Evolutionary conservation across 2,888 invertebrate species (phyloP).

Genomic region (Lepidocyrtinus sp.): DNA sequence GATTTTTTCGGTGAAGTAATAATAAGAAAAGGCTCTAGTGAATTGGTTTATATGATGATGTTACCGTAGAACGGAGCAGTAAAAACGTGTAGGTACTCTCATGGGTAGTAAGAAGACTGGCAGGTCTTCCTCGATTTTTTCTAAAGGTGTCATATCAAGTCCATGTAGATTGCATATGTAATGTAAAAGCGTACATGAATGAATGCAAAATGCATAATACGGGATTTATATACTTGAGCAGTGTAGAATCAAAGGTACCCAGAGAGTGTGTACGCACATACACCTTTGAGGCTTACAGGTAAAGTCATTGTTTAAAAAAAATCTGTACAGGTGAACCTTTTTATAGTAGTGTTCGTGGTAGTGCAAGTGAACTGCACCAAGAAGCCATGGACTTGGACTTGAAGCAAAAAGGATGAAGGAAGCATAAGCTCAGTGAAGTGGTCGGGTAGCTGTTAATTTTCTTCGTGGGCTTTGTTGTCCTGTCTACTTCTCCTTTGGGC

Average conservation of each 20-base stretch:
- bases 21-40: slow-evolving; percentile 24
- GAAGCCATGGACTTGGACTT: background rate
- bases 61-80: slow-evolving; percentile 36
- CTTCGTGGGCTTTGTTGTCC: slow-evolving; percentile 32
- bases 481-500: slow-evolving; percentile 16
- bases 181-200: slow-evolving; percentile 15
- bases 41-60: slow-evolving; percentile 26
- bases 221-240: slow-evolving; percentile 1
- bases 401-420: background rate
- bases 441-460: slow-evolving; percentile 33
- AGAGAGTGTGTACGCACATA: no score
- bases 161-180: slow-evolving; percentile 39
- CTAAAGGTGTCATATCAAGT: slow-evolving; percentile 53
- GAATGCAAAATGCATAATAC: slow-evolving; percentile 14
- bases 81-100: slow-evolving; percentile 11
- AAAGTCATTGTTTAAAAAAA: slow-evolving; percentile 12
- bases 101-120: background rate
- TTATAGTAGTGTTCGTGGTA: background rate
- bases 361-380: slow-evolving; percentile 1
- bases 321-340: slow-evolving; percentile 29
- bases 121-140: slow-evolving; percentile 45
- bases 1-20: slow-evolving; percentile 52
- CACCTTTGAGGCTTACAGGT: slow-evolving; percentile 4
- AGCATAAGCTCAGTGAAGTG: background rate
- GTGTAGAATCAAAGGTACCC: background rate